Base-by-base conservation (phyloP, 2,888 invertebrate genomes). In the Arrhopalites spinosus region DNA sequence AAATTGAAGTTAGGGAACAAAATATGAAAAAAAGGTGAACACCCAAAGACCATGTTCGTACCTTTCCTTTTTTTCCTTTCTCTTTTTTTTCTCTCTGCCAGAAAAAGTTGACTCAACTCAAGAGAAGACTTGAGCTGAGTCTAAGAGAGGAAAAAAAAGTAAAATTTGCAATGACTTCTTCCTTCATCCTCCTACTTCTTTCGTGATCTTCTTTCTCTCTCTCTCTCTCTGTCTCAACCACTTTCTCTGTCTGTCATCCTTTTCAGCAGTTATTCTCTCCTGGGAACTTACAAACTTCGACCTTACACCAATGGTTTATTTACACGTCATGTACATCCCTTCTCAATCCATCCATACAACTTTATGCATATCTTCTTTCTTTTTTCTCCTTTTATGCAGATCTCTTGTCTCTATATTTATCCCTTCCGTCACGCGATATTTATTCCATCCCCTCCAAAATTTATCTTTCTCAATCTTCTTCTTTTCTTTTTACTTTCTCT, bases 181-280 rank as follows among this genome's bases (percentile, higher is more conserved):
- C 23, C 30, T 47, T 15, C 68, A 17, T 68, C 5, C 11, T 53
- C 25, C 27, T 23, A 11, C 15, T 50, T 27, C 47, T 27, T 70
- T 20, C 30, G 27, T 29, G 15, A 56, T 56, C 56, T 30, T 17
- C 29, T 27, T 47, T 7, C 67, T 43, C 43, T 15, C 69, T 53
- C n/a, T 56, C 56, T 45, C 53, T 70, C 30, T n/a, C 45, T 72
- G 72, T 72, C 72, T 56, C 61, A 8, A 13, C 45, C 72, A 64
- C 36, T 73, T 64, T 73, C 64, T 45, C 43, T 63, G 63, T 64
- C 71, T 56, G 30, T 71, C 50, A 43, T 73, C 73, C 63, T 20
- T 73, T 73, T 64, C 61, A 73, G 43, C 63, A 64, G 63, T 73
- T 73, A 73, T 73, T 63, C 30, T 64, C 73, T 73, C 73, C 7